Conservation (phyloP, 2,113 vertebrate species). For the Progne subis region DNA sequence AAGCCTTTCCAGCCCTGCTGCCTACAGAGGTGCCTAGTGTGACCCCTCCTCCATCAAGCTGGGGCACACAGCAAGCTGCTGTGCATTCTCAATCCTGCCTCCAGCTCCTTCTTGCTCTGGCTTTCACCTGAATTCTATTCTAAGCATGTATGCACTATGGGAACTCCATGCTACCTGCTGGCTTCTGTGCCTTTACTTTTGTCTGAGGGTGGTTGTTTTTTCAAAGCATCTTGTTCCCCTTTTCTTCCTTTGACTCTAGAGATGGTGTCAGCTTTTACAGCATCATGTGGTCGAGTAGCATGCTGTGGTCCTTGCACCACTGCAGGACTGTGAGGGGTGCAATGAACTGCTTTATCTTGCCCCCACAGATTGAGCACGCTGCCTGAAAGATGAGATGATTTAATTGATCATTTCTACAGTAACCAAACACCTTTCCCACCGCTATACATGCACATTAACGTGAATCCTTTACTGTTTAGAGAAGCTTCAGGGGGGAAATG, state of each 20-base stretch:
- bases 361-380: neutral
- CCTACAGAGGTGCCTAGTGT: neutral
- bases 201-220: neutral
- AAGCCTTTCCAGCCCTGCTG: neutral
- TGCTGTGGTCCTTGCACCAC: accelerated
- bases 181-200: neutral
- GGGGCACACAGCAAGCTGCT: neutral
- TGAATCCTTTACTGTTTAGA: neutral
- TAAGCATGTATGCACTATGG: neutral
- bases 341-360: neutral
- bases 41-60: neutral
- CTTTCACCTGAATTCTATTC: neutral
- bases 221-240: neutral
- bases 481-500: neutral
- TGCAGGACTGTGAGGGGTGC: accelerated
- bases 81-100: neutral
- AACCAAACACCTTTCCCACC: neutral
- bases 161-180: neutral
- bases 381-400: neutral
- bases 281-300: neutral
- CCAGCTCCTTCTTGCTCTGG: neutral
- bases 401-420: neutral
- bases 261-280: neutral
- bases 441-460: neutral
- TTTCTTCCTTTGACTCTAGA: neutral